phyloP scores from a whole-genome alignment of 1,140 invertebrate species.

The Parapsyche elsis region DNA sequence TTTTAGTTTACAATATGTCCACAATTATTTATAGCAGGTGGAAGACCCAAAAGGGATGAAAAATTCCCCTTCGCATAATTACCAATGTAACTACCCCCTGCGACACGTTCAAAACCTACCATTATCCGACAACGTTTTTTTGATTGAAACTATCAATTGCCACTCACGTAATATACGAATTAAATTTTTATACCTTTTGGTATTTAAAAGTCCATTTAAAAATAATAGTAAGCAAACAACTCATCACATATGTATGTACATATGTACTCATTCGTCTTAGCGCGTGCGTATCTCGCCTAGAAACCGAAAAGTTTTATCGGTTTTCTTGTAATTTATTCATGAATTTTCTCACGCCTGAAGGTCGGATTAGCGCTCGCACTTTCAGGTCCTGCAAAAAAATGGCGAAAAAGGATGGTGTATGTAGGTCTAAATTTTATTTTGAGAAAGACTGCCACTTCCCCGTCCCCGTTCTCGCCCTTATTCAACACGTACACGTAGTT shows the following conservation, averaged over 20 bases:
- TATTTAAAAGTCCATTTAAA: no score
- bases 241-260: no score
- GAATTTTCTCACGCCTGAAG: conserved; percentile 21
- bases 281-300: no score
- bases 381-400: conserved; percentile 1
- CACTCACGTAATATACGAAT: no score
- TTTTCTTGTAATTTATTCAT: conserved; percentile 24
- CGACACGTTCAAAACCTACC: background rate
- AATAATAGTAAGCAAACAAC: no score
- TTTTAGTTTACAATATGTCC: no score
- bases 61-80: conserved; percentile 14
- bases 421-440: background rate
- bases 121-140: background rate
- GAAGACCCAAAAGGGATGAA: background rate
- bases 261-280: no score
- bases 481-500: background rate
- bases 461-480: background rate
- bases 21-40: background rate
- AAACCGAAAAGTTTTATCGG: conserved; percentile 16
- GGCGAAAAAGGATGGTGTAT: background rate
- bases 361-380: conserved; percentile 20
- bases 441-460: background rate
- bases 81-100: background rate
- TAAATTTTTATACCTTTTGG: no score
- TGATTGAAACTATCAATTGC: no score